Evolutionary conservation across 2,888 invertebrate genomes (phyloP), one percentile per base, ranked within the genome.

Genomic region (Ennomos erosarius): DNA sequence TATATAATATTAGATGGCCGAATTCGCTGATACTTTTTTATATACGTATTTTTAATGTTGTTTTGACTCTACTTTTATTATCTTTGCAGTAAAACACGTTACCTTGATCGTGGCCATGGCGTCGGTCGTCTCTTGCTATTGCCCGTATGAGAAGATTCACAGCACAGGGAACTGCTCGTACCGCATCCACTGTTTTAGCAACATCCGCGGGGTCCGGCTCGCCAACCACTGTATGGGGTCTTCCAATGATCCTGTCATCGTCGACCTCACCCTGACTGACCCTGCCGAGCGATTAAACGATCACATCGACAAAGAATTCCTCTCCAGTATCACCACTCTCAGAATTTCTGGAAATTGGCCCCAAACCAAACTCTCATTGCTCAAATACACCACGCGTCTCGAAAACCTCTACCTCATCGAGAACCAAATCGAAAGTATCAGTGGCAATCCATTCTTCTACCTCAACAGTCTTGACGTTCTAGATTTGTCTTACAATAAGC

Each of bases 401-500:
- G 78, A 75, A 67, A 66, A 74, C 4, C 68, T 92, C 9, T 43
- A 72, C n/a, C 69, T 90, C 0, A 59, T 59, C 1, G 65, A 75
- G 10, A 81, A 82, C 43, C 65, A 78, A 4, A 85, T 91, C 1
- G 64, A 82, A 64, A 59, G 43, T 8, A 81, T 90, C 4, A 51
- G 11, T 1, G 80, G 69, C 1, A 38, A 58, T 0, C 87, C 90
- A 0, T 90, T 92, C 42, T 77, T 63, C 36, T 65, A 69, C 10
- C 72, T 90, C 0, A 70, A 62, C n/a, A 72, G 69, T 10, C 71
- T 92, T 1, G 80, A 86, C 69, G 69, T 49, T 4, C 55, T 91
- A 0, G 82, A 88, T 69, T 64, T 92, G 9, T 87, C 90, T 0
- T 64, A 76, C 34, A 92, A 91, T 56, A 69, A 54, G 12, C 65